phyloP scores from a whole-genome alignment of 2,113 vertebrate species.

The Nestor notabilis region DNA sequence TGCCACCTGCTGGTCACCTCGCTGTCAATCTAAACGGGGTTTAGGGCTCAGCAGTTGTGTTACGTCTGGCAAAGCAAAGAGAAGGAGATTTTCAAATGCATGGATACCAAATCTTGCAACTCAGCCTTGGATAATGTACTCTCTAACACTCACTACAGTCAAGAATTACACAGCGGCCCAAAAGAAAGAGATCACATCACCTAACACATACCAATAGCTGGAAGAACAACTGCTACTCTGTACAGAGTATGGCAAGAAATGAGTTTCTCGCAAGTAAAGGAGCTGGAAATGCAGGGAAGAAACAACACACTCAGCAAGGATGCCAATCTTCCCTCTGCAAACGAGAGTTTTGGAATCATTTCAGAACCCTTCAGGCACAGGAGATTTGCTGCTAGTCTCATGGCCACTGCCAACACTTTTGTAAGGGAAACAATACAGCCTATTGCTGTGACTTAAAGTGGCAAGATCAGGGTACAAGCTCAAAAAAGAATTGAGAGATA shows the following conservation, averaged over 20 bases:
- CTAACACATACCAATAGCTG: not conserved
- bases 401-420: not conserved
- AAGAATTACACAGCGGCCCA: accelerated
- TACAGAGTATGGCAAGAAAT: not conserved
- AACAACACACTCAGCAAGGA: not conserved
- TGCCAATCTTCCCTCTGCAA: not conserved
- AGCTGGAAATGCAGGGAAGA: not conserved
- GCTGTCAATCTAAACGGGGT: accelerated
- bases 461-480: not conserved
- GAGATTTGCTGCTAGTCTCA: not conserved
- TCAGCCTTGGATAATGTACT: not conserved
- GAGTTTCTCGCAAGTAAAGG: not conserved
- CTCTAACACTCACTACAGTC: not conserved
- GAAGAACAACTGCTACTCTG: not conserved
- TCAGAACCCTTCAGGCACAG: not conserved
- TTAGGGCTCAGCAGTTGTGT: not conserved
- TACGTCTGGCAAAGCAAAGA: not conserved
- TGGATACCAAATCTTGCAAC: too few relatives aligned
- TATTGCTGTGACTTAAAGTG: accelerated
- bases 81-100: not conserved
- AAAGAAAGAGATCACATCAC: not conserved
- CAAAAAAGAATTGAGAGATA: not conserved
- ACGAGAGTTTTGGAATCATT: not conserved
- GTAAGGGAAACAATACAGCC: not conserved
- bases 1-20: slow-evolving; percentile 33